Conservation (phyloP, 2,797 vertebrate species). For the Babyrousa celebensis region DNA sequence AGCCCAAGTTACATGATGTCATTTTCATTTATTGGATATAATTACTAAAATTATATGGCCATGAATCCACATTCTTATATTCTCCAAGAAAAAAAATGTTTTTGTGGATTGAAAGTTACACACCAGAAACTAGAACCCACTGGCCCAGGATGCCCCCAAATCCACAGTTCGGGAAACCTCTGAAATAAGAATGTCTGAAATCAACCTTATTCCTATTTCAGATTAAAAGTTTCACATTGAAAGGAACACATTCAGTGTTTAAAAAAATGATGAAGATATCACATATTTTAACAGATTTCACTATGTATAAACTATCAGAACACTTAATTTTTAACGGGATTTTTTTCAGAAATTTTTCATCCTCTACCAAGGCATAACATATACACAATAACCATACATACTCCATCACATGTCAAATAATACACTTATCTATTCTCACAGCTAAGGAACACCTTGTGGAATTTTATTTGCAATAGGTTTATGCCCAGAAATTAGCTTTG, state of each 20-base stretch:
- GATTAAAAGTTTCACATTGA: slow-evolving; percentile 9
- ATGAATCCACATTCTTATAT: slow-evolving; percentile 63
- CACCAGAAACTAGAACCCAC: slow-evolving; percentile 4
- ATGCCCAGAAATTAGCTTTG: slow-evolving; percentile 11
- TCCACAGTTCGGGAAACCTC: background rate
- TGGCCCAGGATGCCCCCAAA: background rate
- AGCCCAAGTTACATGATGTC: slow-evolving; percentile 75
- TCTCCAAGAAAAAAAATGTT: slow-evolving; percentile 57
- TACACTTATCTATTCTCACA: background rate
- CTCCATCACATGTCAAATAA: background rate
- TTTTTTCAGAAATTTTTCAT: background rate
- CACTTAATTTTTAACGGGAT: background rate
- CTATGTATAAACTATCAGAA: background rate
- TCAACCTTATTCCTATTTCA: background rate
- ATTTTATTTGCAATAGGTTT: slow-evolving; percentile 14
- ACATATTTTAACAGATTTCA: background rate
- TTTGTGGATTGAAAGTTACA: slow-evolving; percentile 62
- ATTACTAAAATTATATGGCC: slow-evolving; percentile 72
- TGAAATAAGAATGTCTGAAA: background rate
- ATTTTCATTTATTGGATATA: slow-evolving; percentile 77
- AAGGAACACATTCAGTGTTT: background rate
- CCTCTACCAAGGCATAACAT: background rate
- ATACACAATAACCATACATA: background rate
- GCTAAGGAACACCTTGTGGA: background rate
- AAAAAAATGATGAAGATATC: background rate